Evolutionary conservation across 2,888 invertebrate species (phyloP).

Genomic region (Drosophila eohydei): DNA sequence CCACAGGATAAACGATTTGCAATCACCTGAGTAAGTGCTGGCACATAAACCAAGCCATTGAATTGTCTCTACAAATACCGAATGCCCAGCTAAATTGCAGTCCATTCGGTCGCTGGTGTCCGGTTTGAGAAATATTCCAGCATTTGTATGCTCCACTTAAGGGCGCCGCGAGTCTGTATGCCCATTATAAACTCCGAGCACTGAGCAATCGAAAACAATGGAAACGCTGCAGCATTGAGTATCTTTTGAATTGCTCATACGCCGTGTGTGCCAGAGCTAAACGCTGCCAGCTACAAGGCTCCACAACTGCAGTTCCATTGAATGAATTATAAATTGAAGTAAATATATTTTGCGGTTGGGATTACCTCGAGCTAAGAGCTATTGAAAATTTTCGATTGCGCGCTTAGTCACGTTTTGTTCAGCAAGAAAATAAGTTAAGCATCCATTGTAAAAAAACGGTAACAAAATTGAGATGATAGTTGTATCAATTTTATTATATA

Average conservation of each 20-base stretch:
- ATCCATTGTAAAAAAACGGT: slow-evolving; percentile 16
- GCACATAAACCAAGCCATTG: slow-evolving; percentile 44
- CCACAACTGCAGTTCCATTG: slow-evolving; percentile 8
- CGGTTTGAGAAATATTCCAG: slow-evolving; percentile 42
- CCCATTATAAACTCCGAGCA: slow-evolving; percentile 46
- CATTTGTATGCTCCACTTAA: slow-evolving; percentile 59
- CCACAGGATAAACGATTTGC: slow-evolving; percentile 51
- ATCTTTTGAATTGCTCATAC: slow-evolving; percentile 44
- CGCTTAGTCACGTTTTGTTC: slow-evolving; percentile 53
- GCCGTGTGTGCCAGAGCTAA: slow-evolving; percentile 26
- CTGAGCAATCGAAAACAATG: slow-evolving; percentile 44
- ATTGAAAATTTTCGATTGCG: slow-evolving; percentile 43
- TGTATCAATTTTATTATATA: not conserved
- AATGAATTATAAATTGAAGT: slow-evolving; percentile 63
- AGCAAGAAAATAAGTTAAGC: not conserved
- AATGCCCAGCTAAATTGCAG: slow-evolving; percentile 42
- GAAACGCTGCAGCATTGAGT: slow-evolving; percentile 29
- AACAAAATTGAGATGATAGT: not conserved
- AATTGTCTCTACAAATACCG: slow-evolving; percentile 50
- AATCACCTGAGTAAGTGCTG: slow-evolving; percentile 50
- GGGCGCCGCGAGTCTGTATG: slow-evolving; percentile 33
- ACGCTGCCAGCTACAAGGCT: slow-evolving; percentile 13
- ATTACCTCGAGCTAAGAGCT: slow-evolving; percentile 38
- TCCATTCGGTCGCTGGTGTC: slow-evolving; percentile 42
- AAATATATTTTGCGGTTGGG: slow-evolving; percentile 60